Base-by-base conservation (phyloP, 1,140 invertebrate species). In the Heliconius hewitsoni region DNA sequence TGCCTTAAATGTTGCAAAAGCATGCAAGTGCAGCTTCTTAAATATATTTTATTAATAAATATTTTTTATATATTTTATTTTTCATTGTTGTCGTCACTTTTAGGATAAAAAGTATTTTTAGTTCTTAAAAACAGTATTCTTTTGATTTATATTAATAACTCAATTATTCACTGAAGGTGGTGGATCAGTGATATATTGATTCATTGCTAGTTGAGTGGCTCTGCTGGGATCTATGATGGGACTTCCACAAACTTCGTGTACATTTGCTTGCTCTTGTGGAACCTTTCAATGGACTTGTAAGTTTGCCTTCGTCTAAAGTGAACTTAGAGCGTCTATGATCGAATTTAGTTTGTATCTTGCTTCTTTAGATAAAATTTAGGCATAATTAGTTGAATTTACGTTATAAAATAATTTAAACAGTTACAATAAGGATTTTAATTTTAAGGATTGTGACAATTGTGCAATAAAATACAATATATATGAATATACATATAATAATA, bases 171-270 rank as follows among this genome's bases (percentile, higher is more conserved):
- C 11, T 16, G 4, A 66, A 27, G n/a, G 8, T 27, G 27, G 27
- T 30, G 60, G 30, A 30, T 66, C 60, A 27, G 3, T 66, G 16
- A 23, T 66, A 66, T 13, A 30, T 30, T 13, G 23, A 66, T 66
- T 16, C 8, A 5, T 66, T 11, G 57, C 8, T 60, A 11, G 23
- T 4, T 16, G 60, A 66, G 60, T 30, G 60, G 60, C 60, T 60
- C n/a, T n/a, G 23, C 57, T 60, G 9, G 57, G 57, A 60, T 57
- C 57, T 60, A n/a, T 60, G 27, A 13, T 30, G 60, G 9, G 60
- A 30, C 60, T 66, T 66, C 27, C 23, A 66, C 60, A 66, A 66
- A 66, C 60, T 66, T 66, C 60, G 27, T 66, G 23, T 66, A 66
- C 13, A 66, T 66, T 66, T 30, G n/a, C 60, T 66, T 66, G 60